phyloP scores from a whole-genome alignment of 2,113 vertebrate genomes.

The Rana temporaria region DNA sequence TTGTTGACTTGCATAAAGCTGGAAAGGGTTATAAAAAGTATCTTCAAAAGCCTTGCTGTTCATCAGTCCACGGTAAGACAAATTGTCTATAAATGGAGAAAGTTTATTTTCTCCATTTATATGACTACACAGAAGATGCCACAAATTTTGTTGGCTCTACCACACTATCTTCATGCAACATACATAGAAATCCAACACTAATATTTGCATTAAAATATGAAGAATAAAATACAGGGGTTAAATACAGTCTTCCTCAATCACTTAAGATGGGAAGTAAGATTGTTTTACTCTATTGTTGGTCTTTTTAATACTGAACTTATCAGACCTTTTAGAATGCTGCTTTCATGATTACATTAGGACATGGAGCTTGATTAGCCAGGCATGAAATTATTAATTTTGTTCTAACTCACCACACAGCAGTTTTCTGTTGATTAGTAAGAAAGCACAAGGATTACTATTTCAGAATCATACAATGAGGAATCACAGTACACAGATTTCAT shows the following conservation, averaged over 20 bases:
- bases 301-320: conserved; percentile 49
- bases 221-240: neutral
- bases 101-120: too few species aligned
- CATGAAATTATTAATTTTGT: conserved; percentile 60
- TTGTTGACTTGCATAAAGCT: too few species aligned
- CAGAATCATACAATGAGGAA: conserved; percentile 2
- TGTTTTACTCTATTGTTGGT: conserved; percentile 50
- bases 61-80: too few species aligned
- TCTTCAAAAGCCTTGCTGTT: too few species aligned
- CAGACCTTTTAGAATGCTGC: conserved; percentile 47
- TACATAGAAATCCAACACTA: too few species aligned
- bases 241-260: neutral
- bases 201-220: neutral
- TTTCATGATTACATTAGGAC: conserved; percentile 47
- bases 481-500: neutral
- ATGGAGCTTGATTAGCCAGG: conserved; percentile 57
- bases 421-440: conserved; percentile 53
- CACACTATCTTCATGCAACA: too few species aligned
- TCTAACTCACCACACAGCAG: conserved; percentile 53
- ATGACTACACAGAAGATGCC: too few species aligned
- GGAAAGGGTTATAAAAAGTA: too few species aligned
- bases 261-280: neutral
- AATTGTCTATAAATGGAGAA: too few species aligned
- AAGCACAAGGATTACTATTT: neutral
- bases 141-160: too few species aligned